A percentile compares a stretch with the other conserved stretches of the same genome.
phyloP scores from a whole-genome alignment of 2,113 vertebrate species.

The Alaudala cheleensis region DNA sequence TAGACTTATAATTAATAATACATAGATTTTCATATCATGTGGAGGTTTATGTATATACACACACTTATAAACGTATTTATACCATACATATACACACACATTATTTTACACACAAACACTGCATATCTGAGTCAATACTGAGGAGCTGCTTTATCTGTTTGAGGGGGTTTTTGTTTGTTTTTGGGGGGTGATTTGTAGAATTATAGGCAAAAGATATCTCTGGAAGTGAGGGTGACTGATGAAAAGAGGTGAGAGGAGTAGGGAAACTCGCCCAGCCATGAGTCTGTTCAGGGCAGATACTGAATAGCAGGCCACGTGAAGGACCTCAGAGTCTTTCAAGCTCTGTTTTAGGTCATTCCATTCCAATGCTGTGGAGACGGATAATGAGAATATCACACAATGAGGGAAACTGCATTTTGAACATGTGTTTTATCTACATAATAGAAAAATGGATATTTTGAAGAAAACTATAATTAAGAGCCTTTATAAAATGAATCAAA shows the following conservation, averaged over 20 bases:
- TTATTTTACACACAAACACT: not conserved
- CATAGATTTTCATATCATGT: not conserved
- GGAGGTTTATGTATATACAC: not conserved
- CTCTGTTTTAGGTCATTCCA: not conserved
- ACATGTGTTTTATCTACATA: slow-evolving; percentile 20
- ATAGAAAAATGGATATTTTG: slow-evolving; percentile 29
- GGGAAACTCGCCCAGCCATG: not conserved
- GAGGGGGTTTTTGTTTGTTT: not conserved
- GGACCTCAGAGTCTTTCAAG: not conserved
- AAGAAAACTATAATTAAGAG: slow-evolving; percentile 26
- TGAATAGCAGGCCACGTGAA: not conserved
- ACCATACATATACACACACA: accelerated
- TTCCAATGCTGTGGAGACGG: not conserved
- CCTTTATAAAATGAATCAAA: slow-evolving; percentile 17
- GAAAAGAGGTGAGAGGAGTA: not conserved
- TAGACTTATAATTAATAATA: not conserved
- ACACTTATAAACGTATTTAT: not conserved
- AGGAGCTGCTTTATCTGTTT: not conserved
- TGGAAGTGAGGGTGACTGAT: not conserved
- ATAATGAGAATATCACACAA: slow-evolving; percentile 9
- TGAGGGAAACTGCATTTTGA: not conserved
- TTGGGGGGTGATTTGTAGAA: not conserved
- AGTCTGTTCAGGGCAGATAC: not conserved
- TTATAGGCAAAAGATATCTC: not conserved
- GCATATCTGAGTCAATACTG: not conserved